Percentiles rank a stretch among this genome's conserved stretches.
Evolutionary conservation across 1,140 invertebrate genomes (phyloP).

Genomic region (Phenacoccus solenopsis): DNA sequence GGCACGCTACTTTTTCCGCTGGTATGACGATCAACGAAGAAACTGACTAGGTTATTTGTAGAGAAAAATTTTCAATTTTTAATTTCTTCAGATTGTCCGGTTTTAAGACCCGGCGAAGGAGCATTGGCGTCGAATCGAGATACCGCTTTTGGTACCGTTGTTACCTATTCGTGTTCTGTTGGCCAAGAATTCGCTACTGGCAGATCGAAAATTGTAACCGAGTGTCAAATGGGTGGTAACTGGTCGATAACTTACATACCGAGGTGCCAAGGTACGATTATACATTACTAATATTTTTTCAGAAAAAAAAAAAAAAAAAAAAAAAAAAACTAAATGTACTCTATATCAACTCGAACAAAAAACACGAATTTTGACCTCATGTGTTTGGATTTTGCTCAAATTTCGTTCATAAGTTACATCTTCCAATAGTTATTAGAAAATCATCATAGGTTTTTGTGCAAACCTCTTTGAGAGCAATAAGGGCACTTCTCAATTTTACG

Average conservation of each 20-base stretch:
- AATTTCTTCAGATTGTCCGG: slow-evolving; percentile 65
- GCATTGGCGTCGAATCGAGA: slow-evolving; percentile 81
- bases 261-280: slow-evolving; percentile 64
- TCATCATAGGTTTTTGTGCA: no score
- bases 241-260: slow-evolving; percentile 90
- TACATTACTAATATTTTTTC: no score
- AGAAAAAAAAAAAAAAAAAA: no score
- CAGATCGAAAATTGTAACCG: slow-evolving; percentile 64
- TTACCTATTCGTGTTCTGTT: slow-evolving; percentile 80
- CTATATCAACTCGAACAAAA: no score
- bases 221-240: slow-evolving; percentile 77
- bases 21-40: slow-evolving; percentile 38
- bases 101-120: slow-evolving; percentile 65
- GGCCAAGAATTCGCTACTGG: slow-evolving; percentile 92
- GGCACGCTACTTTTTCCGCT: slow-evolving; percentile 84
- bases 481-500: no score
- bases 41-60: neutral
- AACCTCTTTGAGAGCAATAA: no score
- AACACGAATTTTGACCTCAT: neutral
- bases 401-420: no score
- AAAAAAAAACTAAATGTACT: no score
- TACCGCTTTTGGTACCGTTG: slow-evolving; percentile 78
- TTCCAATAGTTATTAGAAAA: no score
- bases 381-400: neutral
- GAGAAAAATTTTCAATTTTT: neutral